phyloP scores from a whole-genome alignment of 2,888 invertebrate species.

The Crossocerus cetratus region DNA sequence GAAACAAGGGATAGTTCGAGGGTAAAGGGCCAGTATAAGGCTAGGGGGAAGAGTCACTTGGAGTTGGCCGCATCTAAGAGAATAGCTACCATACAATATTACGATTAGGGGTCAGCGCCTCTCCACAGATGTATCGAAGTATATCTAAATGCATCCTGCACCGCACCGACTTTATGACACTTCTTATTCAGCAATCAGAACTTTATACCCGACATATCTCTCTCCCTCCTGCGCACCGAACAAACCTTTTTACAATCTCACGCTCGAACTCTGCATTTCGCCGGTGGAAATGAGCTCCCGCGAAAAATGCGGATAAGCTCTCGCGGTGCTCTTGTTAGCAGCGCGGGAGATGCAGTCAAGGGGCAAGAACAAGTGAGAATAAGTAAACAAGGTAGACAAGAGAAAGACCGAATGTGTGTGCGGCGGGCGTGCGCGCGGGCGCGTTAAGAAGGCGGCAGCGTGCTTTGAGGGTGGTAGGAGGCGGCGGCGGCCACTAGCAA shows the following conservation, averaged over 20 bases:
- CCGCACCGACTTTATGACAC: slow-evolving; percentile 44
- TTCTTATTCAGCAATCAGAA: too few species aligned
- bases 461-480: background rate
- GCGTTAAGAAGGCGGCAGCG: background rate
- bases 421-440: too few species aligned
- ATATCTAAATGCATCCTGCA: slow-evolving; percentile 55
- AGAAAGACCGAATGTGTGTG: background rate
- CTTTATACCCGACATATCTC: too few species aligned
- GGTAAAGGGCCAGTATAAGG: slow-evolving; percentile 33
- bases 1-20: slow-evolving; percentile 8
- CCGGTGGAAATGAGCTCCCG: too few species aligned
- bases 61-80: slow-evolving; percentile 45
- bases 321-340: too few species aligned
- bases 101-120: slow-evolving; percentile 41
- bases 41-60: slow-evolving; percentile 22
- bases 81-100: slow-evolving; percentile 63
- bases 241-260: too few species aligned
- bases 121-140: slow-evolving; percentile 45
- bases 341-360: too few species aligned
- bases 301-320: too few species aligned
- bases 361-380: background rate
- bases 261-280: too few species aligned
- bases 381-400: background rate
- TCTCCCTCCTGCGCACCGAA: too few species aligned
- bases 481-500: background rate